Evolutionary conservation across 2,888 invertebrate species (phyloP).

Genomic region (Erebia palarica): DNA sequence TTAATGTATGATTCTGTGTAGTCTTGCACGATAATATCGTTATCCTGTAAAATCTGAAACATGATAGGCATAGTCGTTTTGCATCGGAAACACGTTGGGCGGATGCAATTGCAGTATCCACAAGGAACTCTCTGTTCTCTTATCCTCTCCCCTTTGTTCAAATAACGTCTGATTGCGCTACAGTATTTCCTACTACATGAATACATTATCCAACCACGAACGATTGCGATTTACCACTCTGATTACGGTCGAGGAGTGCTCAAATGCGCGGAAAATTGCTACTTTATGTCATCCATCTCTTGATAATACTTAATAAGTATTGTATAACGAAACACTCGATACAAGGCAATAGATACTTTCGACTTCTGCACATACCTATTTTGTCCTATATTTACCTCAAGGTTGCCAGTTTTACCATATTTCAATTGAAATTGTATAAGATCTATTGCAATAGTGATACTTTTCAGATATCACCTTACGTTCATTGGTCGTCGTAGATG

Average conservation of each 20-base stretch:
- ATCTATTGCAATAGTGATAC: neutral
- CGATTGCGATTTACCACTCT: slow-evolving; percentile 23
- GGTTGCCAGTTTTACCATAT: neutral
- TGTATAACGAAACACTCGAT: slow-evolving; percentile 25
- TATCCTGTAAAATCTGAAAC: slow-evolving; percentile 47
- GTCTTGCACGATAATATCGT: slow-evolving; percentile 6
- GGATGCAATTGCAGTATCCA: slow-evolving; percentile 58
- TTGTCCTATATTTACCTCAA: slow-evolving; percentile 11
- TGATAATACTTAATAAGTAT: slow-evolving; percentile 20
- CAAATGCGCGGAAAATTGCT: slow-evolving; percentile 52
- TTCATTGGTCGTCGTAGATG: neutral
- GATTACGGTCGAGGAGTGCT: slow-evolving; percentile 40
- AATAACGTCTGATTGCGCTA: slow-evolving; percentile 46
- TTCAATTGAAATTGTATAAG: neutral
- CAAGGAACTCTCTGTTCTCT: slow-evolving; percentile 65
- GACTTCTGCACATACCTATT: slow-evolving; percentile 1
- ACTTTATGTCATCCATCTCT: slow-evolving; percentile 32
- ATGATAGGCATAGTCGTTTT: slow-evolving; percentile 61
- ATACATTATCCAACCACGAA: slow-evolving; percentile 24
- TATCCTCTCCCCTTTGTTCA: slow-evolving; percentile 49
- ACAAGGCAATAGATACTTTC: slow-evolving; percentile 10
- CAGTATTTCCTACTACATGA: slow-evolving; percentile 34
- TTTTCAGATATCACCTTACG: neutral
- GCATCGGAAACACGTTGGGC: slow-evolving; percentile 57
- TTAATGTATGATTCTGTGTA: neutral